Base-by-base conservation (phyloP, 2,113 vertebrate genomes). In the Alouatta palliata region DNA sequence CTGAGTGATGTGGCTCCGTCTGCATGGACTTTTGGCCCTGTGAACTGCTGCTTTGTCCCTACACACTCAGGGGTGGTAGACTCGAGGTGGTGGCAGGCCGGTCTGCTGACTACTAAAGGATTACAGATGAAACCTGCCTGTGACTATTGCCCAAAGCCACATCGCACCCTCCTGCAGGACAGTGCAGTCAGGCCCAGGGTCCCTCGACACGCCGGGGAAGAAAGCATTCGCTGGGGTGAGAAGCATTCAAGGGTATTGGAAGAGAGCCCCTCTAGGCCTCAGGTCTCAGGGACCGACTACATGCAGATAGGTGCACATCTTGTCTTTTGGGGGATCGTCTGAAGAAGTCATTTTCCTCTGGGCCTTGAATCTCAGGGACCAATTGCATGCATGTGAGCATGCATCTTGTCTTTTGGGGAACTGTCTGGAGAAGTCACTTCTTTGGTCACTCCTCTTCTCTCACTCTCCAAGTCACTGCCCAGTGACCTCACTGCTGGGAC, bases 191-290 rank as follows among this genome's bases (percentile, higher is more conserved):
- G 80, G n/a, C 30, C 35, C 0, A 0, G 7, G 45, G 66, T 10
- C 49, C 58, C 21, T 23, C 0, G 0, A 27, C 1, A 14, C 35
- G 14, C 35, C 13, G 43, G 0, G 0, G 52, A 25, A 58, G 35
- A 54, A 82, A 71, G 43, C 21, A 6, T 0, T 3, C 45, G 16
- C 0, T 23, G 2, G 54, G 47, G 25, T 68, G 16, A 11, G 16
- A 17, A 21, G 30, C 7, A 17, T 9, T 68, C 27, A 2, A 30
- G n/a, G 25, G 12, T 14, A 20, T 27, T 25, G 19, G 71, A 61
- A 84, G 32, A 30, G 19, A 61, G 68, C 16, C 7, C 40, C 14
- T 32, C 11, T 13, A 49, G 64, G 37, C 58, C n/a, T 93, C 5
- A 0, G 47, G 83, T 52, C 32, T 84, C 27, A 49, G 40, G 40